Base-by-base conservation (phyloP, 2,888 invertebrate genomes). In the Sarcophaga carnaria region DNA sequence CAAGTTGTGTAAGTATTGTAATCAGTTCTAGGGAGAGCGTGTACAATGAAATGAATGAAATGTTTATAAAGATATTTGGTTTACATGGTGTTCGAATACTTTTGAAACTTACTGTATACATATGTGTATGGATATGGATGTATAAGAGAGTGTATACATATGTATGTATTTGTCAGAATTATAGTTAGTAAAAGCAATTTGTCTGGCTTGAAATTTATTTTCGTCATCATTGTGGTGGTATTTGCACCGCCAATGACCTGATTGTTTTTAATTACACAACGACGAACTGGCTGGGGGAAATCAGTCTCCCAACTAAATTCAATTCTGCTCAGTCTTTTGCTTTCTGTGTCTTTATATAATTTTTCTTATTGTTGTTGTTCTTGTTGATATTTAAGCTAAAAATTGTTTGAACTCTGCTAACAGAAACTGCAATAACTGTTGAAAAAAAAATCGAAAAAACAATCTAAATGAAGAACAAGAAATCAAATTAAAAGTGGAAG, bases 241-340 rank as follows among this genome's bases (percentile, higher is more conserved):
- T 78, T 70, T 80, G 60, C 66, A 25, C 25, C 25, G 14, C 25
- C 22, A 80, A 60, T 64, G 67, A 80, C 62, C 62, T 80, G 80
- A 75, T 75, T 80, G 47, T 63, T 62, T 69, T 69, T 62, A 63
- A 74, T 69, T 49, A 14, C 62, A 80, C 45, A 67, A 17, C 37
- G 5, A 49, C 20, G 12, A 47, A 17, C 14, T 54, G 54, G 54
- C 14, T 54, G 12, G 14, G 17, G 54, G 0, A 54, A 54, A 54
- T 17, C 17, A 14, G 14, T 17, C 54, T 54, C 4, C 17, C 12
- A 54, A 54, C 54, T 14, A 54, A 37, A 37, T 37, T 37, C 37
- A 37, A 37, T 37, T 37, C 54, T 64, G 5, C 25, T 14, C 27
- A 25, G 14, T 27, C 27, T 10, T 22, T 17, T 54, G 17, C 17